phyloP scores from a whole-genome alignment of 2,888 invertebrate species.

The Strigamia transsilvanica region DNA sequence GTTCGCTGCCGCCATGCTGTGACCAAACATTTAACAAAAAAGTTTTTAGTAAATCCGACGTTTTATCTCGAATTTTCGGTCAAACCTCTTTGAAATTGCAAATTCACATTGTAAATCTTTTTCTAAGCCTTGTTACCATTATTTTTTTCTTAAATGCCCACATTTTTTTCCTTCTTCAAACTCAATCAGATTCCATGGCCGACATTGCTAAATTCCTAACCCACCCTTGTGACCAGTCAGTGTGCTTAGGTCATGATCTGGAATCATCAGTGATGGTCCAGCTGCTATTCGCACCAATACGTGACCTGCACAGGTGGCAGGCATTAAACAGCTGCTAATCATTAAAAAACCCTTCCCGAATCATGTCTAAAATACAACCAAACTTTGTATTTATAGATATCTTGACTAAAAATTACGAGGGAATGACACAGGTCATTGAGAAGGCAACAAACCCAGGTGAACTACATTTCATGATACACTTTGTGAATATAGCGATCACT shows the following conservation, averaged over 20 bases:
- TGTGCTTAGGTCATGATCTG: conserved; percentile 43
- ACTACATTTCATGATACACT: conserved; percentile 51
- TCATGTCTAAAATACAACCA: background rate
- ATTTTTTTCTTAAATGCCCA: background rate
- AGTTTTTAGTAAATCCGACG: background rate
- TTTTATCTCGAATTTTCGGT: background rate
- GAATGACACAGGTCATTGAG: conserved; percentile 48
- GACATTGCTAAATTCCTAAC: conserved; percentile 41
- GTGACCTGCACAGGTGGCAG: conserved; percentile 36
- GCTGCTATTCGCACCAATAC: conserved; percentile 45
- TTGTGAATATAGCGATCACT: conserved; percentile 6
- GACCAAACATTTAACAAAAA: background rate
- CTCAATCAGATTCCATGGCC: conserved; percentile 39
- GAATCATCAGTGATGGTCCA: conserved; percentile 49
- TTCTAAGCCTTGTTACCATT: background rate
- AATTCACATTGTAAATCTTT: too few relatives aligned
- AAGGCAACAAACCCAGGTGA: conserved; percentile 50
- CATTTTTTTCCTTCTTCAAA: background rate
- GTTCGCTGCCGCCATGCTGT: background rate
- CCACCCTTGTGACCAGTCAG: conserved; percentile 49
- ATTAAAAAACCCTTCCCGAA: background rate
- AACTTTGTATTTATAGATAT: background rate
- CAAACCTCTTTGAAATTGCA: background rate
- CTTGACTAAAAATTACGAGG: background rate
- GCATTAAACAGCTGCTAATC: conserved; percentile 27